phyloP scores from a whole-genome alignment of 2,888 invertebrate genomes.

The Tenthredo livida region DNA sequence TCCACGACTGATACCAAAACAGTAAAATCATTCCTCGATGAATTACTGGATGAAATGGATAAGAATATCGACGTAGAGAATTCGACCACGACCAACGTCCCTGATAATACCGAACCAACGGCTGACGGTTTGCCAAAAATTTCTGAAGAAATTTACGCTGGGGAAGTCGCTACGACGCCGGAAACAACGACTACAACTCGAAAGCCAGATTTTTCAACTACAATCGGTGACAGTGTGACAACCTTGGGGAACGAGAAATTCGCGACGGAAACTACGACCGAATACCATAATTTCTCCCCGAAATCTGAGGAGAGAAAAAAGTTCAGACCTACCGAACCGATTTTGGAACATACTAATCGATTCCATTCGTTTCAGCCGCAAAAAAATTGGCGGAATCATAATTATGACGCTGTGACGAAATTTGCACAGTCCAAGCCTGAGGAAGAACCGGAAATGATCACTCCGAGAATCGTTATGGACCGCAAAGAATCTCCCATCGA shows the following conservation, averaged over 20 bases:
- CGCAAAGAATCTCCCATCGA: neutral
- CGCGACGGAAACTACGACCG: conserved; percentile 50
- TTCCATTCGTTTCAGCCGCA: neutral
- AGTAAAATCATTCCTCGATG: conserved; percentile 63
- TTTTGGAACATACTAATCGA: neutral
- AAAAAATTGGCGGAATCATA: conserved; percentile 28
- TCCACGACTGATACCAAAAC: conserved; percentile 8
- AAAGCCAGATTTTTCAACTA: conserved; percentile 64
- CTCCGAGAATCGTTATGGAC: neutral
- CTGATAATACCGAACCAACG: conserved; percentile 56
- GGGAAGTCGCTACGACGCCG: conserved; percentile 56
- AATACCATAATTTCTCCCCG: conserved; percentile 45
- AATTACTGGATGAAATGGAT: conserved; percentile 67
- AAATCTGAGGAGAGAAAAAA: conserved; percentile 4
- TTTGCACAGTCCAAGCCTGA: neutral
- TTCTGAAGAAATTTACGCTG: neutral
- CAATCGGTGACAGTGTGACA: conserved; percentile 59
- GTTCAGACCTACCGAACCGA: neutral
- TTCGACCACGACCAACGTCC: conserved; percentile 57
- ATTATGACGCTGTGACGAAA: neutral
- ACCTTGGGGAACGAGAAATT: neutral
- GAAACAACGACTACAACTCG: conserved; percentile 77
- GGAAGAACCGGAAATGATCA: neutral
- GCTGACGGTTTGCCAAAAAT: neutral
- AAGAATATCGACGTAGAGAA: conserved; percentile 59